Percentiles rank a stretch among this genome's conserved stretches.
phyloP scores from a whole-genome alignment of 2,797 vertebrate species.

The Anniella stebbinsi region DNA sequence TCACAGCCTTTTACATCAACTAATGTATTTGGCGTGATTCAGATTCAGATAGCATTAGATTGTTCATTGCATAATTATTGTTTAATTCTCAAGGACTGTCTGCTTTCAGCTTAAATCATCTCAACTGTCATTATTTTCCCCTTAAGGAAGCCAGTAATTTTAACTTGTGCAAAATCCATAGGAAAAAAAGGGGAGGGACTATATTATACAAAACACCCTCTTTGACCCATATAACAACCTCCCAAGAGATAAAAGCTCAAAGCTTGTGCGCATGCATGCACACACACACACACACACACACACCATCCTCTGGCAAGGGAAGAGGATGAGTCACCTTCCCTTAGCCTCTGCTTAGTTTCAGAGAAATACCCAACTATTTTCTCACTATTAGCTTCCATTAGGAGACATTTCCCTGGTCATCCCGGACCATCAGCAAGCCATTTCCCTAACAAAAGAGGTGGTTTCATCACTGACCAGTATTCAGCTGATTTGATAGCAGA shows the following conservation, averaged over 20 bases:
- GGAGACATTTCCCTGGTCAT: too few species aligned
- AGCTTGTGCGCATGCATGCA: too few species aligned
- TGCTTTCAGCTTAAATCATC: not conserved
- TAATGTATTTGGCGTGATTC: not conserved
- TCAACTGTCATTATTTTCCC: not conserved
- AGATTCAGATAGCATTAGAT: not conserved
- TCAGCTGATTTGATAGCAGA: not conserved
- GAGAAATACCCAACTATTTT: too few species aligned
- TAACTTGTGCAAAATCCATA: not conserved
- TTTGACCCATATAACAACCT: not conserved
- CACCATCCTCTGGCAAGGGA: too few species aligned
- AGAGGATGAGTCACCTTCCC: too few species aligned
- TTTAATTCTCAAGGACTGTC: not conserved
- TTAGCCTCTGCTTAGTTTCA: too few species aligned
- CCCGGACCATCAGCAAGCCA: too few species aligned
- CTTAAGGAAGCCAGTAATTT: not conserved
- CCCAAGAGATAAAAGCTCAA: not conserved
- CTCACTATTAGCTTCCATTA: too few species aligned
- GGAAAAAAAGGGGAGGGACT: too few species aligned
- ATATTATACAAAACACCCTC: not conserved
- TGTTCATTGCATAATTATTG: not conserved
- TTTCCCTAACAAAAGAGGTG: too few species aligned
- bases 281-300: too few species aligned
- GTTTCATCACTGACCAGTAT: not conserved
- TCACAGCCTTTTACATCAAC: not conserved